phyloP scores from a whole-genome alignment of 2,797 vertebrate species.

The Pseudotriccus pelzelni region DNA sequence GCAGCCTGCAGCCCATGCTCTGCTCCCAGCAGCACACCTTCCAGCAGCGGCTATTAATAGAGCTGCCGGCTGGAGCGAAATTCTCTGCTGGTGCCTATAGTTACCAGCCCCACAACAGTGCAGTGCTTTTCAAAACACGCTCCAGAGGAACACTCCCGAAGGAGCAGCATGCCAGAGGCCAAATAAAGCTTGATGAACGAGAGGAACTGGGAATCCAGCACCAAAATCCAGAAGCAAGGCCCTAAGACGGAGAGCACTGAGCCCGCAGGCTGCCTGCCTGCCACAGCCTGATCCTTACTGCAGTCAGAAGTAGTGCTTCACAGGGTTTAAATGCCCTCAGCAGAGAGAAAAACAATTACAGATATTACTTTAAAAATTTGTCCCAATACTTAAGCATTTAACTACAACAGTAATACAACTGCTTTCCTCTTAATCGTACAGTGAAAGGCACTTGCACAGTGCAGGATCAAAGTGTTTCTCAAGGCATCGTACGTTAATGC shows the following conservation, averaged over 20 bases:
- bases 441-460: background rate
- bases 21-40: background rate
- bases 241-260: rapidly evolving
- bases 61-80: background rate
- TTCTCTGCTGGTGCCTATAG: slow-evolving; percentile 40
- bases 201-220: background rate
- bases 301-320: background rate
- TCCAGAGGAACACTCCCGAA: background rate
- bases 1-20: background rate
- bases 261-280: rapidly evolving
- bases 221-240: background rate
- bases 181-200: slow-evolving; percentile 6
- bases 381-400: background rate
- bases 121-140: slow-evolving; percentile 37
- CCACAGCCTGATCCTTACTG: background rate
- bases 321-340: background rate
- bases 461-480: background rate
- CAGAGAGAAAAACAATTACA: background rate
- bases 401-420: background rate
- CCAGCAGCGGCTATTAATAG: slow-evolving; percentile 19
- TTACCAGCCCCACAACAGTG: slow-evolving; percentile 53
- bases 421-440: background rate
- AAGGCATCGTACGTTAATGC: background rate
- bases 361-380: background rate
- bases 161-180: background rate